Conservation (phyloP, 2,797 vertebrate genomes). For the Gymnocypris eckloni region DNA sequence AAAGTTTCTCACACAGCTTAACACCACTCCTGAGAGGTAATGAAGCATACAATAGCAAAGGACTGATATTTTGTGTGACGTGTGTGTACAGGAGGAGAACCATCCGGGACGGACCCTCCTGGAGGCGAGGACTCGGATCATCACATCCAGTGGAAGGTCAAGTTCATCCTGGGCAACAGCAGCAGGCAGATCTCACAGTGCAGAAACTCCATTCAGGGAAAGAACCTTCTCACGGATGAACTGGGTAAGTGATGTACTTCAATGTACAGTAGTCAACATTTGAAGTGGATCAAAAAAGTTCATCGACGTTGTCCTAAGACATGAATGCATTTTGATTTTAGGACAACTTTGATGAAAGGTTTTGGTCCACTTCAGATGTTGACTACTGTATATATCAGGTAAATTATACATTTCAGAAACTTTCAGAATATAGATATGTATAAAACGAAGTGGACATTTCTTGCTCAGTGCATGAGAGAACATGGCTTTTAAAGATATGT, state of each 20-base stretch:
- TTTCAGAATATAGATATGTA: too few relatives aligned
- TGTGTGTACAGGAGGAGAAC: conserved; percentile 87
- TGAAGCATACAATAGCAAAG: not conserved
- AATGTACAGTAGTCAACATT: not conserved
- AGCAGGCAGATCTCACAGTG: conserved; percentile 92
- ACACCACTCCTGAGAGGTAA: not conserved
- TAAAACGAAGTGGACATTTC: too few relatives aligned
- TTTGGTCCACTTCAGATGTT: too few relatives aligned
- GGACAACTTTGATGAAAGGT: too few relatives aligned
- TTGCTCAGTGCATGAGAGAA: too few relatives aligned
- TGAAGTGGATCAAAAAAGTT: not conserved
- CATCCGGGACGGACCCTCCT: conserved; percentile 89
- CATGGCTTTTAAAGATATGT: not conserved
- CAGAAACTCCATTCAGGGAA: conserved; percentile 96
- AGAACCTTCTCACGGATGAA: conserved; percentile 93
- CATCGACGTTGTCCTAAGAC: not conserved
- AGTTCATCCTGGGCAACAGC: conserved; percentile 93
- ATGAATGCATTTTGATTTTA: too few relatives aligned
- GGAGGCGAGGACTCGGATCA: conserved; percentile 88
- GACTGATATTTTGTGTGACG: not conserved
- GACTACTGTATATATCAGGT: not conserved
- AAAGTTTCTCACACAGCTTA: not conserved
- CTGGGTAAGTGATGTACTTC: conserved; percentile 78
- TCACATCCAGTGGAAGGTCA: conserved; percentile 92
- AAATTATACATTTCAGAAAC: too few relatives aligned